Evolutionary conservation across 1,140 invertebrate species (phyloP), one percentile per base, ranked within the genome.

Genomic region (Hyposmocoma kahamanoa): DNA sequence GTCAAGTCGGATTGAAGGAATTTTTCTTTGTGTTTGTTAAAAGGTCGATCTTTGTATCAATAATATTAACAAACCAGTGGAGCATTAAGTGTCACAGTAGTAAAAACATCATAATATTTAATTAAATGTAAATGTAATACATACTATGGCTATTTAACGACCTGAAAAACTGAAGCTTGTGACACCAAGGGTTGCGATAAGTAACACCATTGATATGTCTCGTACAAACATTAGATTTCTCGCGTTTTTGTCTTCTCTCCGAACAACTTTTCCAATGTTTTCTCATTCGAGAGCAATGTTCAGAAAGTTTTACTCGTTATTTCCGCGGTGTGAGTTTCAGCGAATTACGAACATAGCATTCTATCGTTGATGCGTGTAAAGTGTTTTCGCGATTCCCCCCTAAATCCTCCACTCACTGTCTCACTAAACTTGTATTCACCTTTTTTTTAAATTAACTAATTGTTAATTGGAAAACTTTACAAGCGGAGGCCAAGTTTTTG

Each of bases 361-460:
- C 34, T 66, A 56, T 64, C 67, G 61, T 44, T 63, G 64, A 73
- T 80, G 76, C 74, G 76, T 83, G 67, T 75, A 80, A 78, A 74
- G 78, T 76, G 66, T 68, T 62, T 72, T 69, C 66, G 58, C 65
- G 67, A 71, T 63, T n/a, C n/a, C 56, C 50, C 58, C 59, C 56
- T 74, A 72, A 79, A 72, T 65, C 63, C 50, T 44, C 64, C 47
- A 53, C 68, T 45, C 60, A 50, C 47, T 56, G 59, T 56, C 49
- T 44, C 41, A 19, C 24, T 26, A 22, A 39, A 28, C 47, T 44
- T 43, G 18, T 26, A 22, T 55, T 44, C 42, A 50, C 49, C 47
- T 52, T 60, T 78, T n/a, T n/a, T 74, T 74, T 74, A 65, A 73
- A 81, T 79, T 71, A 77, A 79, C 65, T 71, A 74, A 77, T 81